A percentile compares a stretch with the other conserved stretches of the same genome.
Evolutionary conservation across 2,797 vertebrate species (phyloP).

Genomic region (Cyclopterus lumpus): DNA sequence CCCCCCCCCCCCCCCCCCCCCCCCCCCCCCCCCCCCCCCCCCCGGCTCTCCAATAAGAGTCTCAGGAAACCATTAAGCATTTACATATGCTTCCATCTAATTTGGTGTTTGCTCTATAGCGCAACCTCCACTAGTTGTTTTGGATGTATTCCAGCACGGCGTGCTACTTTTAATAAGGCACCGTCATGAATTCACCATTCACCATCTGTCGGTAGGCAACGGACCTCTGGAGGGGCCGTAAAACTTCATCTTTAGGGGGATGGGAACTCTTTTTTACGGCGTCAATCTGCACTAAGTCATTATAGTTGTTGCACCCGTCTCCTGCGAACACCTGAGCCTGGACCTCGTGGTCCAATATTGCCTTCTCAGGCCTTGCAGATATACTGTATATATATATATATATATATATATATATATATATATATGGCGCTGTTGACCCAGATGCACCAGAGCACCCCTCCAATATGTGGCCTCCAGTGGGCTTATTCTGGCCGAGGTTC

Average conservation of each 20-base stretch:
- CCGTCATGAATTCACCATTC: not conserved
- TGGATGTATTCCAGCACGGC: slow-evolving; percentile 15
- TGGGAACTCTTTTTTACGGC: not conserved
- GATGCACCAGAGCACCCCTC: not conserved
- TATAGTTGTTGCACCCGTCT: not conserved
- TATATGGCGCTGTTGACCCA: slow-evolving; percentile 25
- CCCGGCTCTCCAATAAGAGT: not conserved
- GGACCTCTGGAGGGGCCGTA: not conserved
- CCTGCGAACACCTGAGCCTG: not conserved
- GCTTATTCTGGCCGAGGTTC: not conserved
- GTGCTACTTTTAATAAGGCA: slow-evolving; percentile 28
- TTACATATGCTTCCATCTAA: slow-evolving; percentile 30
- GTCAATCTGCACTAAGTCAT: not conserved
- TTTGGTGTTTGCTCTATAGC: not conserved
- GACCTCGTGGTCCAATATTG: not conserved
- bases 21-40: too few relatives aligned
- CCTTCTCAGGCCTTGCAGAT: slow-evolving; percentile 12
- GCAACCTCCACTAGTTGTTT: slow-evolving; percentile 23
- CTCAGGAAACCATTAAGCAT: slow-evolving; percentile 28
- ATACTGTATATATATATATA: too few relatives aligned
- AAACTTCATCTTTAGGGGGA: not conserved
- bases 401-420: too few relatives aligned
- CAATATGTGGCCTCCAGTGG: slow-evolving; percentile 3
- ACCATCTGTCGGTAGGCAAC: not conserved
- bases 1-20: too few relatives aligned